Conservation (phyloP, 23 tunicate genomes). For the Halocynthia roretzi region DNA sequence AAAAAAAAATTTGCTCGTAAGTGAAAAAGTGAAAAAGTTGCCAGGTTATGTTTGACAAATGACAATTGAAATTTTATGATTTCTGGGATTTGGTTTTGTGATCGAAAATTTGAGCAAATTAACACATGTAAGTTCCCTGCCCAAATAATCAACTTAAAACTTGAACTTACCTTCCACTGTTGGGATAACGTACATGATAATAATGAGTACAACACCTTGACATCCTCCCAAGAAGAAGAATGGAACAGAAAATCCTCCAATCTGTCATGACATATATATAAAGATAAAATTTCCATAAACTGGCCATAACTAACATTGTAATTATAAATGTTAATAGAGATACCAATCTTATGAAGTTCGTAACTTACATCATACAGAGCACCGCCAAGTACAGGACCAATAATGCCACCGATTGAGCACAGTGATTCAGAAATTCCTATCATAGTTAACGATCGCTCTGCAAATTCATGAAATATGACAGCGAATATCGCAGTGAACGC, state of each 20-base stretch:
- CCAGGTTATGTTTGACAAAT: background rate
- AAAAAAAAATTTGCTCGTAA: background rate
- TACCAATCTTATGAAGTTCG: too few relatives aligned
- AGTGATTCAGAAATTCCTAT: conserved; percentile 66
- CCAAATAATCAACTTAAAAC: too few relatives aligned
- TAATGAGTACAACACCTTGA: conserved; percentile 34
- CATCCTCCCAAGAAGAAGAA: conserved; percentile 68
- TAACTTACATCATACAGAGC: conserved; percentile 67
- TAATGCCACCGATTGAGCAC: conserved; percentile 81
- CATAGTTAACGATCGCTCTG: conserved; percentile 71
- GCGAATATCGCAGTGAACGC: conserved; percentile 94
- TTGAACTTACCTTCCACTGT: conserved; percentile 63
- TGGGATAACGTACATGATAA: conserved; percentile 45
- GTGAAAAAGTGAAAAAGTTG: conserved; percentile 12
- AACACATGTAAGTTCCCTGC: too few relatives aligned
- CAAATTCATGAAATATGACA: conserved; percentile 73
- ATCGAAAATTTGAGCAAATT: too few relatives aligned
- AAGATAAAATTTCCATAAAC: background rate
- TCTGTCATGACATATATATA: conserved; percentile 32
- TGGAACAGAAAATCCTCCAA: conserved; percentile 73
- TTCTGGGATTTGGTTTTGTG: background rate
- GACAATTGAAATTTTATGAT: background rate
- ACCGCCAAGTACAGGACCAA: conserved; percentile 82
- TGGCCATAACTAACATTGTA: background rate
- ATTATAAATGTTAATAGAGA: background rate